Evolutionary conservation across 2,888 invertebrate genomes (phyloP), one percentile per base, ranked within the genome.

Genomic region (Schizaphis graminum): DNA sequence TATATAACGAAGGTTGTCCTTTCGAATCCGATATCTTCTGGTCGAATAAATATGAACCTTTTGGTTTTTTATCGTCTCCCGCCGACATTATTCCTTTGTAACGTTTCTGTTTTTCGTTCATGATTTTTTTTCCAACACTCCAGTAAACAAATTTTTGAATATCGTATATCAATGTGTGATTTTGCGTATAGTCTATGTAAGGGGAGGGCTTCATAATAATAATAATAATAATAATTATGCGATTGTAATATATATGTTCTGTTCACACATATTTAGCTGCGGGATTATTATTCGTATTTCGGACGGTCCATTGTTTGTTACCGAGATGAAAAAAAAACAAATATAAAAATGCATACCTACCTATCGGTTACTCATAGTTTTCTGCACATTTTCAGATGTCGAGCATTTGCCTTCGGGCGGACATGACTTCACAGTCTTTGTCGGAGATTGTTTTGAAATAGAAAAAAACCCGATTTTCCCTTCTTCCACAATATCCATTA

Each of bases 351-450:
- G 86, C 67, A 86, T 94, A 94, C 90, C 86, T 77, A 35, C 90
- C 91, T 77, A 77, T 86, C 91, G 91, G 90, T 94, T 91, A 91
- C 86, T 91, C 67, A 94, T 93, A 91, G 91, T 67, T 94, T 94
- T 94, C 91, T 94, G 94, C 94, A 94, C 94, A 94, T 94, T 94
- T 94, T 90, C 86, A 86, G 67, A 94, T 94, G 94, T 94, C 94
- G 91, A 91, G 90, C 86, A 57, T 90, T 94, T 85, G 94, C 94
- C 90, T 91, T 90, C 85, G 53, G 67, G 94, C 86, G 53, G 44
- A 86, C 91, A 67, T 94, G 94, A 94, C 91, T 94, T n/a, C n/a
- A 77, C 21, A 53, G 85, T 90, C 90, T 94, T 94, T 91, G 91
- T 94, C 91, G 94, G 91, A 91, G 94, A 91, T 93, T 35, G 85